phyloP scores from a whole-genome alignment of 2,797 vertebrate species.

The Myotis planiceps region DNA sequence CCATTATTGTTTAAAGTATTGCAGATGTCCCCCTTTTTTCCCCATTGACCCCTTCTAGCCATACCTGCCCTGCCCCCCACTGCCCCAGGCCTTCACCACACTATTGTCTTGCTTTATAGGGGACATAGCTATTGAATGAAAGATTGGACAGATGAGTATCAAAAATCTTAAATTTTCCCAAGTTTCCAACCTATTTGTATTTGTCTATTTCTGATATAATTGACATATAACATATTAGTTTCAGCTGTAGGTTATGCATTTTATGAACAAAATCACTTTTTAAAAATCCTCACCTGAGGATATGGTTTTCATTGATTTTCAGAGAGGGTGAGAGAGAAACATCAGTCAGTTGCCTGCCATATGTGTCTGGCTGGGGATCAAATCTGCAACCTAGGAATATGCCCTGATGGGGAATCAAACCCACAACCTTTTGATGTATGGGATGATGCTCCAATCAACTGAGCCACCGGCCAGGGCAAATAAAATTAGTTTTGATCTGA shows the following conservation, averaged over 20 bases:
- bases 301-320: not conserved
- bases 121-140: constrained; percentile 7
- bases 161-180: constrained; percentile 13
- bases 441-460: not conserved
- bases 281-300: not conserved
- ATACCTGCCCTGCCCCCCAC: no score
- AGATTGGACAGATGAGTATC: not conserved
- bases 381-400: not conserved
- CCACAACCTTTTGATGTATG: not conserved
- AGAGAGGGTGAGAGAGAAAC: not conserved
- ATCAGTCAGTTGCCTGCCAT: not conserved
- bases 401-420: not conserved
- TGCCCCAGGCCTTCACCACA: no score
- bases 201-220: not conserved
- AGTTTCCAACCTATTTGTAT: not conserved
- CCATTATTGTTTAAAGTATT: no score
- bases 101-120: not conserved
- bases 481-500: constrained; percentile 53
- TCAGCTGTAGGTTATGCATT: not conserved
- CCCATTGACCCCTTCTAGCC: no score
- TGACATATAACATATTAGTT: not conserved
- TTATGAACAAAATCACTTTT: constrained; percentile 42
- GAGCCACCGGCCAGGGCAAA: not conserved
- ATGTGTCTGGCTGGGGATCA: not conserved
- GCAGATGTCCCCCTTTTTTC: no score